phyloP scores from a whole-genome alignment of 2,888 invertebrate species.

The Adelphocoris suturalis region DNA sequence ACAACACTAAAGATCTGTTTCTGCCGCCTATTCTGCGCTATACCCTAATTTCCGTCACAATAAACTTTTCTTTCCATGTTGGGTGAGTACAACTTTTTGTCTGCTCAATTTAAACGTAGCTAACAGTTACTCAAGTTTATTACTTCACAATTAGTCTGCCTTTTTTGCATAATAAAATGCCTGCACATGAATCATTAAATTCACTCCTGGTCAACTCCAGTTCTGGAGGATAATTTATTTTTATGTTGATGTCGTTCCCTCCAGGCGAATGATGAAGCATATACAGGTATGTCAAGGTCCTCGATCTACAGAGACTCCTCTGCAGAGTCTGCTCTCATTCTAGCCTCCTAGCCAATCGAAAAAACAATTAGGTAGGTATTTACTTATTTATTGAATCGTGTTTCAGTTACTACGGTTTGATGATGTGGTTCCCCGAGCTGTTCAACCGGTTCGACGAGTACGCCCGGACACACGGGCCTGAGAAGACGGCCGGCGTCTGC shows the following conservation, averaged over 20 bases:
- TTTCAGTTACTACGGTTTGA: conserved; percentile 92
- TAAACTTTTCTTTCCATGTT: conserved; percentile 96
- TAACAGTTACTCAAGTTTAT: background rate
- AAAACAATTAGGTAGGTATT: no score
- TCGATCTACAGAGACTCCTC: no score
- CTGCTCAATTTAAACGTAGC: background rate
- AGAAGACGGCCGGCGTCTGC: conserved; percentile 70
- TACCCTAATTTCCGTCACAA: conserved; percentile 90
- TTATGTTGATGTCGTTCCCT: no score
- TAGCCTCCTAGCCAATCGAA: no score
- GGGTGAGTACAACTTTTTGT: conserved; percentile 81
- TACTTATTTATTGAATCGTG: background rate
- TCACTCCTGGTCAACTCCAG: no score
- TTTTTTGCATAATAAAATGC: background rate
- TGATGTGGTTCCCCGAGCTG: conserved; percentile 98
- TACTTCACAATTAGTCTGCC: background rate
- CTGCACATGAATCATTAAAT: no score
- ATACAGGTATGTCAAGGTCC: no score
- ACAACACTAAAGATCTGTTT: conserved; percentile 90
- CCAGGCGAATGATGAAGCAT: no score
- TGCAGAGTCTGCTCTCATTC: no score
- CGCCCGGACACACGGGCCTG: conserved; percentile 79
- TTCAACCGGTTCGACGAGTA: conserved; percentile 94
- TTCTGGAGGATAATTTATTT: no score
- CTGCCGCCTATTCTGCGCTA: conserved; percentile 90